A percentile compares a stretch with the other conserved stretches of the same genome.
These are phyloP conservation scores for Ichneumoninae sp. DNA, from an alignment of 2,888 invertebrate genomes.

Conservation along the genomic window DNA sequence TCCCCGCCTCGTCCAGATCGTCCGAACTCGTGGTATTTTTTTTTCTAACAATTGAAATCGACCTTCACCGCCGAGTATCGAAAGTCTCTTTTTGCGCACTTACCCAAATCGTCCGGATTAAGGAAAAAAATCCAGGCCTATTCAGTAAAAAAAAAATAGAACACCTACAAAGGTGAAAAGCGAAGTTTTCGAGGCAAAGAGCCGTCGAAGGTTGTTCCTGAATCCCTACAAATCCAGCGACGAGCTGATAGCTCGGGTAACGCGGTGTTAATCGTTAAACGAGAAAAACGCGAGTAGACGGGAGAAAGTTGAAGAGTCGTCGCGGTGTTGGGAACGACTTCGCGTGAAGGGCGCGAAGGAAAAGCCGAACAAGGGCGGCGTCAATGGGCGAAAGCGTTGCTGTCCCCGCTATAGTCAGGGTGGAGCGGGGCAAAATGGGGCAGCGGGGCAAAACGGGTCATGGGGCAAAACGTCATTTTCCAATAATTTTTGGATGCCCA, in stretches of 20 bases:
- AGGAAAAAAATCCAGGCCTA: background rate
- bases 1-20: constrained; percentile 23
- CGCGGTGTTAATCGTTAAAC: constrained; percentile 48
- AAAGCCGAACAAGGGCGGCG: constrained; percentile 42
- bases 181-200: constrained; percentile 6
- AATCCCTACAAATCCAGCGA: constrained; percentile 22
- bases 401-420: constrained; percentile 19
- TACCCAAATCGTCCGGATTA: background rate
- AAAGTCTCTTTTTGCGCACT: background rate
- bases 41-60: background rate
- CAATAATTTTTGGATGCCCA: no score
- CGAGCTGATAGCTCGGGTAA: constrained; percentile 32
- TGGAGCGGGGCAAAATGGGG: no score
- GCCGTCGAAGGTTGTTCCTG: constrained; percentile 8
- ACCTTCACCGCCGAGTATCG: background rate
- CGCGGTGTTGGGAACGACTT: background rate
- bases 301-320: constrained; percentile 37
- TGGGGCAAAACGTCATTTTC: no score
- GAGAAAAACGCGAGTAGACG: constrained; percentile 31
- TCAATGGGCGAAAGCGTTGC: constrained; percentile 45
- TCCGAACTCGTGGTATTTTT: constrained; percentile 4
- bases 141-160: background rate
- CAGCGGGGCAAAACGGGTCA: no score
- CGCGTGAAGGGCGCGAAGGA: constrained; percentile 14
- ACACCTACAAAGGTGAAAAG: background rate